phyloP scores from a whole-genome alignment of 2,888 invertebrate genomes.

The Apodemia mormo region DNA sequence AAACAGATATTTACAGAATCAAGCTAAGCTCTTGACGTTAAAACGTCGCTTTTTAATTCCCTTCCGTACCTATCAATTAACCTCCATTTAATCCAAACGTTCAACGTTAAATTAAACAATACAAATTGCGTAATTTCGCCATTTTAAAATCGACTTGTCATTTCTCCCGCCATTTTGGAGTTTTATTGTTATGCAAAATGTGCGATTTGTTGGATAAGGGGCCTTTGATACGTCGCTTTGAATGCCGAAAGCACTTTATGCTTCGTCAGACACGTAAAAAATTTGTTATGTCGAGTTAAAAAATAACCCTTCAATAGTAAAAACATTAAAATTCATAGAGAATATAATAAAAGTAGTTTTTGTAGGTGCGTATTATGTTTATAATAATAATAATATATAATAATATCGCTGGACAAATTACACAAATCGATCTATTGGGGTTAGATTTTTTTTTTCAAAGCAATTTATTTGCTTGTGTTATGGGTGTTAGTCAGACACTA shows the following conservation, averaged over 20 bases:
- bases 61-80: constrained; percentile 46
- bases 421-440: no score
- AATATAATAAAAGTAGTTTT: neutral
- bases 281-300: constrained; percentile 23
- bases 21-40: neutral
- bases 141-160: constrained; percentile 60
- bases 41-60: constrained; percentile 18
- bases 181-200: constrained; percentile 47
- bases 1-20: constrained; percentile 20
- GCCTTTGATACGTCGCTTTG: constrained; percentile 30
- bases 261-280: constrained; percentile 35
- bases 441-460: no score
- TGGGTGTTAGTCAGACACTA: no score
- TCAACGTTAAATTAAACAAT: constrained; percentile 46
- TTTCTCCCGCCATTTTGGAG: constrained; percentile 56
- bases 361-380: neutral
- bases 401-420: no score
- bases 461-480: no score
- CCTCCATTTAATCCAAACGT: constrained; percentile 46
- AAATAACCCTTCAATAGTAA: constrained; percentile 6
- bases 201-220: constrained; percentile 36
- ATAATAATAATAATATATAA: no score
- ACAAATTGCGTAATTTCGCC: constrained; percentile 57
- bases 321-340: constrained; percentile 2
- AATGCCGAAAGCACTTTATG: constrained; percentile 28